Conservation (phyloP, 2,113 vertebrate genomes). For the Sceloporus tristichus region DNA sequence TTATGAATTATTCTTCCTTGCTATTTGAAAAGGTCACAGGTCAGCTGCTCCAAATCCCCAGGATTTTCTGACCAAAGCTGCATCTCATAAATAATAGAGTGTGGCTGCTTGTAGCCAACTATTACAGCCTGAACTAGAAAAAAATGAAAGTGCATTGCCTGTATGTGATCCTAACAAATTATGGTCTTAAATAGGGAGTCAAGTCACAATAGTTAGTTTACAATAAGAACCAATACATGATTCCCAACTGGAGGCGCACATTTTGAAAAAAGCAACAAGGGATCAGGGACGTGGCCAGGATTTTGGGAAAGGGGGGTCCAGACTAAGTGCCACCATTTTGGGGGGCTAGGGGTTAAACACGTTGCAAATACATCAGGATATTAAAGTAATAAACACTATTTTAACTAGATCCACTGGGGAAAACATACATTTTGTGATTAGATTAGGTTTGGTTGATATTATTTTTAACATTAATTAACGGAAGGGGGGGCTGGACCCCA, state of each 20-base stretch:
- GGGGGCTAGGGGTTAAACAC: too few relatives aligned
- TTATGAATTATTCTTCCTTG: conserved; percentile 75
- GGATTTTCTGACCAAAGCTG: conserved; percentile 61
- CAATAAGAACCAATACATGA: conserved; percentile 11
- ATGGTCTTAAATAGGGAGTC: conserved; percentile 38
- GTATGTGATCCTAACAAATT: conserved; percentile 32
- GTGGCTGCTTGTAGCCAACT: conserved; percentile 51
- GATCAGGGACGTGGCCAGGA: too few relatives aligned
- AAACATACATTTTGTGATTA: too few relatives aligned
- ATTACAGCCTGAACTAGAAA: conserved; percentile 44
- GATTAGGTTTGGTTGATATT: too few relatives aligned
- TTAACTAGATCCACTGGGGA: too few relatives aligned
- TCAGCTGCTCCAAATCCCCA: conserved; percentile 66
- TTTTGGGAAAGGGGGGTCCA: too few relatives aligned
- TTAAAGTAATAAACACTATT: too few relatives aligned
- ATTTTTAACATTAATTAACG: too few relatives aligned
- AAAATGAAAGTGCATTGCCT: conserved; percentile 35
- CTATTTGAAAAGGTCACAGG: conserved; percentile 69
- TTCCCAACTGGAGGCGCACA: conserved; percentile 43
- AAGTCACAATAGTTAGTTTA: conserved; percentile 34
- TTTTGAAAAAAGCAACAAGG: conserved; percentile 53
- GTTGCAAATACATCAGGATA: too few relatives aligned
- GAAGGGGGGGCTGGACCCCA: too few relatives aligned
- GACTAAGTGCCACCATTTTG: too few relatives aligned
- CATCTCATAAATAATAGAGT: conserved; percentile 70